Evolutionary conservation across 2,113 vertebrate genomes (phyloP).

Genomic region (Thalassoma bifasciatum): DNA sequence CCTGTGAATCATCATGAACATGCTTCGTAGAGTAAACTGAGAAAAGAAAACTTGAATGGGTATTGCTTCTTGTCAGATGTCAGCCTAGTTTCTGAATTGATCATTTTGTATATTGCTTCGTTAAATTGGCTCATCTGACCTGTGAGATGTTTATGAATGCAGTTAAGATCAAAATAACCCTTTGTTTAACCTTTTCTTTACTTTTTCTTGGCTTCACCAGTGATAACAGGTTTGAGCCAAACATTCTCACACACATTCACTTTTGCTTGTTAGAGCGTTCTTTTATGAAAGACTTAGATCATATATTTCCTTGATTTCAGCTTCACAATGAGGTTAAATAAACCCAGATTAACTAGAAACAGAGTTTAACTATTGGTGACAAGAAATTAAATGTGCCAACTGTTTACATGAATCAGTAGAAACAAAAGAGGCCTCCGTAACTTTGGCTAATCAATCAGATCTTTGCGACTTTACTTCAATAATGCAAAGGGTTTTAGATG

Average conservation of each 20-base stretch:
- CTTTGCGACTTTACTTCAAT: conserved; percentile 18
- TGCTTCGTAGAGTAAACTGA: neutral
- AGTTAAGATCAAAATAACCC: conserved; percentile 17
- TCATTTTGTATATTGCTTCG: conserved; percentile 44
- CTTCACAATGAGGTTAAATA: no score
- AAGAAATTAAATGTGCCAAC: no score
- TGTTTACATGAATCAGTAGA: no score
- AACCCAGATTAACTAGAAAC: no score
- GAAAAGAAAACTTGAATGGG: conserved; percentile 41
- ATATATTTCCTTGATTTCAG: no score
- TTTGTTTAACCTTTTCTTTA: conserved; percentile 18
- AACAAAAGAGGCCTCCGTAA: neutral
- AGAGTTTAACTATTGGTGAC: neutral
- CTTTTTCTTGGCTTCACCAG: neutral
- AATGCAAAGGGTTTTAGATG: neutral
- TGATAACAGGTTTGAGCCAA: conserved; percentile 6
- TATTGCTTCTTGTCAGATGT: conserved; percentile 66
- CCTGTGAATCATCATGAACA: conserved; percentile 8
- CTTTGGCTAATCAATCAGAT: conserved; percentile 2
- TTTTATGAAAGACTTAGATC: neutral
- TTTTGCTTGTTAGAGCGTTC: neutral
- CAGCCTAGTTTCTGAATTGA: conserved; percentile 24
- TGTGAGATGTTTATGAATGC: conserved; percentile 24
- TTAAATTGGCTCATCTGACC: conserved; percentile 28
- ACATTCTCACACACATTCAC: conserved; percentile 6